Evolutionary conservation across 2,113 vertebrate genomes (phyloP).

Genomic region (Henicopernis longicauda): DNA sequence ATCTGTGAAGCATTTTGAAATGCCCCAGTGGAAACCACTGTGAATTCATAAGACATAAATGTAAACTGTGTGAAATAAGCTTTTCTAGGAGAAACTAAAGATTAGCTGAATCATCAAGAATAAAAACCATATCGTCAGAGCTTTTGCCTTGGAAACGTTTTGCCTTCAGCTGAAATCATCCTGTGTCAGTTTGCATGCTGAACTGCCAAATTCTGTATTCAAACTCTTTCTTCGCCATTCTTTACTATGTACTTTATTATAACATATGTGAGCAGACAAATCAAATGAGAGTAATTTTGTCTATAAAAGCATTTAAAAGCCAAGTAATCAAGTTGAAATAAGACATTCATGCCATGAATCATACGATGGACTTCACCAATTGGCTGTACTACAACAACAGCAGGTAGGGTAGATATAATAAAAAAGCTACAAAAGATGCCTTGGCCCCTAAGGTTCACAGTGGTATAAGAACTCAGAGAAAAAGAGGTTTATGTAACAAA

Average conservation of each 20-base stretch:
- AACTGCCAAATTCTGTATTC: neutral
- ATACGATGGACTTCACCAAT: neutral
- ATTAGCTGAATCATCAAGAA: neutral
- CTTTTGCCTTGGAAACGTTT: neutral
- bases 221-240: neutral
- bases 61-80: neutral
- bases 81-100: neutral
- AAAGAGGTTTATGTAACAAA: neutral
- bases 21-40: neutral
- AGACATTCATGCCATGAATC: neutral
- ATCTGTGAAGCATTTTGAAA: neutral
- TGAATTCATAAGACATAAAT: neutral
- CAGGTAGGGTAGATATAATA: neutral
- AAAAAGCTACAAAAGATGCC: neutral
- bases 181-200: neutral
- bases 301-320: neutral
- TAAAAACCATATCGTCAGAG: neutral
- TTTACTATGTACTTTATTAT: neutral
- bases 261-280: neutral
- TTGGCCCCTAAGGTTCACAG: neutral
- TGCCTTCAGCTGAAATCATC: neutral
- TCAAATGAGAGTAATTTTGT: neutral
- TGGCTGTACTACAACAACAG: neutral
- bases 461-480: neutral
- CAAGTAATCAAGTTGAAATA: neutral